Base-by-base conservation (phyloP, 1,140 invertebrate species). In the Nasonia vitripennis region DNA sequence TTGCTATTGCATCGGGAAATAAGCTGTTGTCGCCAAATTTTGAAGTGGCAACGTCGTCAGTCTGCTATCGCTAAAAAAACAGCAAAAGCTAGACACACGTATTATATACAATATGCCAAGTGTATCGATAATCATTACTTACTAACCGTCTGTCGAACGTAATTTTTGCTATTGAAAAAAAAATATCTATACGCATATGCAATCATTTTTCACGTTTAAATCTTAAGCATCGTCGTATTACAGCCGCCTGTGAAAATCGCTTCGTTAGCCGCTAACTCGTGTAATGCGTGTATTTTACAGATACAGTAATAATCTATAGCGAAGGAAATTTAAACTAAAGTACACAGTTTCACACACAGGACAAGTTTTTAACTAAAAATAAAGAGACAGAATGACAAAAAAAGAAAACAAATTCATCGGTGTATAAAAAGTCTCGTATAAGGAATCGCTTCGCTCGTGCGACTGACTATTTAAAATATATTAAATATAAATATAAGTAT, bases 241-340 rank as follows among this genome's bases (percentile, higher is more conserved):
- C 62, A 75, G 9, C 9, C 55, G 10, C 14, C 73, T 77, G 55
- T 77, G 73, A 83, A 82, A 83, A 83, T 67, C 20, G 9, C 51
- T 67, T 83, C 67, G 68, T 62, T 20, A 17, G 6, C 41, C 86
- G 78, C 67, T 74, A 31, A 12, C n/a, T 34, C 27, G 68, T 27
- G 27, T 75, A 79, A 79, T 67, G 48, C 82, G 41, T 78, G 74
- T 84, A 70, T 78, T 84, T 84, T 78, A 78, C 41, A 84, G 62
- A 78, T 78, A 78, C 62, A 78, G 82, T 84, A 68, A 84, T 78
- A 77, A 75, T 62, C 51, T 77, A 78, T 62, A 86, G 78, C 73
- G 73, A 78, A 55, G 20, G 20, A 14, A 62, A 62, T 62, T 62
- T 62, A 62, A 62, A 62, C 17, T 62, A 62, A 20, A 20, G 20